A percentile compares a stretch with the other conserved stretches of the same genome.
phyloP scores from a whole-genome alignment of 2,888 invertebrate genomes.

The Gryllus longicercus region DNA sequence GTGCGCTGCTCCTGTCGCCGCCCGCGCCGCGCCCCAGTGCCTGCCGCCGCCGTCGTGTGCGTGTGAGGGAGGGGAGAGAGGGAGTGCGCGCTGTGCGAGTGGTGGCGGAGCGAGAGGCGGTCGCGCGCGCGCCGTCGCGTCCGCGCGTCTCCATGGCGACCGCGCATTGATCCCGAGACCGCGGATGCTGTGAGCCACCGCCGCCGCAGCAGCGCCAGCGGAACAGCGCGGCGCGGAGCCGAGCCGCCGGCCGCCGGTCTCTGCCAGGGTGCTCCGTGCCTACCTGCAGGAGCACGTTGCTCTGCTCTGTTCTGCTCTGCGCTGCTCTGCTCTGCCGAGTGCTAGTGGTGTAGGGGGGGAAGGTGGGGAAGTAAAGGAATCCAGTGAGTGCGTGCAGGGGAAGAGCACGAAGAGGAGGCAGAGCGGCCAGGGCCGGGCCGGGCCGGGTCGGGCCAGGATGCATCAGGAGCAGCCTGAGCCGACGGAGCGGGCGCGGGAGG shows the following conservation, averaged over 20 bases:
- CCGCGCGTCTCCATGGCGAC: background rate
- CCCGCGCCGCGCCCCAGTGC: background rate
- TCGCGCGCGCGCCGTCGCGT: background rate
- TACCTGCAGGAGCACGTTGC: too few species aligned
- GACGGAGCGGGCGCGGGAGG: background rate
- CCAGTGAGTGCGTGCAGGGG: too few species aligned
- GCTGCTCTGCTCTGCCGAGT: too few species aligned
- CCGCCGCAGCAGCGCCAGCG: constrained; percentile 31
- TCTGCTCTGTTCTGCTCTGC: too few species aligned
- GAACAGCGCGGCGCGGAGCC: constrained; percentile 37
- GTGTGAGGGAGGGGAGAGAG: background rate
- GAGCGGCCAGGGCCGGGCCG: too few species aligned
- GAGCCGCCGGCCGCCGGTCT: constrained; percentile 34
- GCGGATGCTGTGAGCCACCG: background rate
- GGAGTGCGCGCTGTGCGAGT: background rate
- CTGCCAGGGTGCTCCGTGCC: background rate
- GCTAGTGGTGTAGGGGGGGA: too few species aligned
- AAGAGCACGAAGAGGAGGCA: too few species aligned
- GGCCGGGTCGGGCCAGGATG: too few species aligned
- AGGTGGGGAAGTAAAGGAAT: too few species aligned
- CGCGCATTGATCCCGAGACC: background rate
- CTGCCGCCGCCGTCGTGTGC: background rate
- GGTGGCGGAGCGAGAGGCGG: background rate
- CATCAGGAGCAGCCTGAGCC: too few species aligned
- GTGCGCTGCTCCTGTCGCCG: background rate